Base-by-base conservation (phyloP, 2,797 vertebrate species). In the Cottoperca gobio region DNA sequence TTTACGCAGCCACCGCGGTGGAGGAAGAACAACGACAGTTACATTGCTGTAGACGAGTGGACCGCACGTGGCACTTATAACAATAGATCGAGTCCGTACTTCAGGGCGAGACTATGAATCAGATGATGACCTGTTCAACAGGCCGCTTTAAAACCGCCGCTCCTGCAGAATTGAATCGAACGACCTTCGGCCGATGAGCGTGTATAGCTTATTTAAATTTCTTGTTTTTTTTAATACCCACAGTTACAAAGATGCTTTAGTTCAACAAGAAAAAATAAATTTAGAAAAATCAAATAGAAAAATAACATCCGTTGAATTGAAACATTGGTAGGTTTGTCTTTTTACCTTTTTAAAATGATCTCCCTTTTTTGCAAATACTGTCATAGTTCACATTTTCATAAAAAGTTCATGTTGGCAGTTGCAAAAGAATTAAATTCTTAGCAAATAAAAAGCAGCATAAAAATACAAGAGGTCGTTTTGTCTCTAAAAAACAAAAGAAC, bases 381-480 rank as follows among this genome's bases (percentile, higher is more conserved):
- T 95, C 91, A 89, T 93, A 92, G 90, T 94, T 94, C 94, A 95
- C 93, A 95, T 95, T 95, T 94, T 95, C 94, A 93, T 95, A 95
- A 95, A 95, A 96, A 95, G 93, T 95, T 94, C 88, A 93, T 93
- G 94, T 95, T 94, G 94, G 95, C 94, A 95, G 95, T 95, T 95
- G 95, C 95, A 96, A 96, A 95, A 95, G 92, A 96, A 96, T 95
- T 95, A 85, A 93, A 94, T 95, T 95, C 93, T 94, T 94, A 95
- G 93, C 94, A 95, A 95, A 95, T 95, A 95, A 95, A 96, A 95
- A 96, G 95, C 95, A 96, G 95, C 95, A 96, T 95, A 95, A 95
- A 96, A 96, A 96, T 96, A 96, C 95, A 96, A 94, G 94, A 96
- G 95, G 94, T 96, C 94, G 94, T 95, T 95, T 95, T 95, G 91